A percentile compares a stretch with the other conserved stretches of the same genome.
These are phyloP conservation scores for Neoscelio sp. DNA, from an alignment of 2,888 invertebrate genomes.

Conservation along the genomic window DNA sequence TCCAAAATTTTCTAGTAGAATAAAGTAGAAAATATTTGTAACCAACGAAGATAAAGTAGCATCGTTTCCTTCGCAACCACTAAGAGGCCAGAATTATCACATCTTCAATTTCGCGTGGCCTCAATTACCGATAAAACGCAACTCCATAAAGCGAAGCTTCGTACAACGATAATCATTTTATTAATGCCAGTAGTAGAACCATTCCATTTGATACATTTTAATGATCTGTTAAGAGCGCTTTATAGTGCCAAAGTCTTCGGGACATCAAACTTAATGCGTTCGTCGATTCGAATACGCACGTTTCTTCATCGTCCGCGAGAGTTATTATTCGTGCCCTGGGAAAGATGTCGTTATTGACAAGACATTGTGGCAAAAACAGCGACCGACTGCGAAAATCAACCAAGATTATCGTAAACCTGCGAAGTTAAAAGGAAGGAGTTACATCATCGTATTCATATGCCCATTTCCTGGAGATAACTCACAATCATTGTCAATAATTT, in stretches of 20 bases:
- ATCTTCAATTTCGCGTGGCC: too few relatives aligned
- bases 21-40: not conserved
- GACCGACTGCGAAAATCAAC: constrained; percentile 13
- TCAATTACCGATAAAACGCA: too few relatives aligned
- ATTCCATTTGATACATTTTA: constrained; percentile 3
- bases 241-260: not conserved
- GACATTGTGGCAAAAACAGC: too few relatives aligned
- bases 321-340: too few relatives aligned
- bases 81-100: too few relatives aligned
- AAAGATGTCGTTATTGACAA: too few relatives aligned
- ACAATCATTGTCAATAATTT: constrained; percentile 63
- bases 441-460: constrained; percentile 42
- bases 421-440: constrained; percentile 49
- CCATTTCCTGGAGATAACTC: constrained; percentile 59
- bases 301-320: too few relatives aligned
- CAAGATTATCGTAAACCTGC: constrained; percentile 3
- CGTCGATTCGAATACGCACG: not conserved
- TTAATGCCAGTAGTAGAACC: constrained; percentile 10
- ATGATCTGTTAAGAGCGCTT: not conserved
- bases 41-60: not conserved
- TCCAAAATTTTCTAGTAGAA: too few relatives aligned
- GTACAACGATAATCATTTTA: not conserved
- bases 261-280: not conserved
- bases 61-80: too few relatives aligned
- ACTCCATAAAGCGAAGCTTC: too few relatives aligned